phyloP scores from a whole-genome alignment of 2,888 invertebrate genomes.

The Drosophila falleni region DNA sequence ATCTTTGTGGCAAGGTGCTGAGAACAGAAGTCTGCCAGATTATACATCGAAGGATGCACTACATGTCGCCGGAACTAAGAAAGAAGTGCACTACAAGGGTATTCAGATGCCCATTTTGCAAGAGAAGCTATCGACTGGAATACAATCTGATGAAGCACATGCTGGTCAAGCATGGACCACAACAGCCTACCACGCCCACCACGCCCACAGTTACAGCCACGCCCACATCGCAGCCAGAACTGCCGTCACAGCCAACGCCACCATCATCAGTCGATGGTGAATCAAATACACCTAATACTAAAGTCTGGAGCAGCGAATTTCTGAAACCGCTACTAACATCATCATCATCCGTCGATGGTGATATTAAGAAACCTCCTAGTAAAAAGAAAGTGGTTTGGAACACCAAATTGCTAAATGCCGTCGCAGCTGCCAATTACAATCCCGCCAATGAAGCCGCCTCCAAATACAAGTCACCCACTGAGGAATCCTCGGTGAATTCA shows the following conservation, averaged over 20 bases:
- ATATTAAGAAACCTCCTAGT: not conserved
- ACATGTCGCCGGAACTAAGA: not conserved
- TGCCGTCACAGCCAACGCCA: not conserved
- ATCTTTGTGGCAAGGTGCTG: not conserved
- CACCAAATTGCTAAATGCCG: slow-evolving; percentile 42
- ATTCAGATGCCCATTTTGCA: slow-evolving; percentile 41
- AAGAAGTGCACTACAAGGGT: not conserved
- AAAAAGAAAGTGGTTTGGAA: slow-evolving; percentile 22
- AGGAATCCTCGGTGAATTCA: not conserved
- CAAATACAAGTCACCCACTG: slow-evolving; percentile 38
- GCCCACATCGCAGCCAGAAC: not conserved
- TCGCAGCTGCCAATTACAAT: slow-evolving; percentile 58
- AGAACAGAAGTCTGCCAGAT: not conserved
- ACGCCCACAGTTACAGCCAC: not conserved
- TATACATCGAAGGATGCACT: not conserved
- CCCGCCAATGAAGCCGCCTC: slow-evolving; percentile 43
- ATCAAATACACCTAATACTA: not conserved
- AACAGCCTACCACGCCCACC: too few relatives aligned
- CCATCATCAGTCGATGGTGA: not conserved
- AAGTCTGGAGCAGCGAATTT: slow-evolving; percentile 36
- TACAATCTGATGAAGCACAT: slow-evolving; percentile 32
- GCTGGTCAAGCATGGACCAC: slow-evolving; percentile 25
- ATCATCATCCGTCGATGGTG: not conserved
- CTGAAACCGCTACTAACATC: slow-evolving; percentile 23
- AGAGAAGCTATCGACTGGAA: slow-evolving; percentile 31